Evolutionary conservation across 2,797 vertebrate genomes (phyloP).

Genomic region (Tenualosa thibaudeaui): DNA sequence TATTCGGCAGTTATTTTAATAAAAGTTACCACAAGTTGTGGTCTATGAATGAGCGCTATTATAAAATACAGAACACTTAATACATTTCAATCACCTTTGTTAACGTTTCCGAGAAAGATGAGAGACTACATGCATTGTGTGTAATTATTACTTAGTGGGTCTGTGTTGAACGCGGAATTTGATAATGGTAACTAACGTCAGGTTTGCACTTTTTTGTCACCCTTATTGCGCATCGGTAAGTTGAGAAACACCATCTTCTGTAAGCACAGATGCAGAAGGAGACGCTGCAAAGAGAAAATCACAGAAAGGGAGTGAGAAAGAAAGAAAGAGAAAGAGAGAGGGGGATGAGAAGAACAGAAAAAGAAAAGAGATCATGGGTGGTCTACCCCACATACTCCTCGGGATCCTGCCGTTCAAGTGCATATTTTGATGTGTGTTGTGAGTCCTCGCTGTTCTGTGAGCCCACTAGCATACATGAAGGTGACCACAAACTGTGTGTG

Average conservation of each 20-base stretch:
- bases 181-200: no score
- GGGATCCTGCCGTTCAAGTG: neutral
- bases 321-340: constrained; percentile 9
- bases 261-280: neutral
- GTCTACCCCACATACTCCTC: constrained; percentile 67
- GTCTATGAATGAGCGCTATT: no score
- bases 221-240: no score
- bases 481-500: neutral
- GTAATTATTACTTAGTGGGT: neutral
- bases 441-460: neutral
- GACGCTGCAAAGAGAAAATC: neutral
- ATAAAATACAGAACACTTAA: no score
- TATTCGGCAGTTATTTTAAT: neutral
- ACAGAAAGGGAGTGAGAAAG: neutral
- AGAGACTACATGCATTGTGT: no score
- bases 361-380: constrained; percentile 66
- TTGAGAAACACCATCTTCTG: no score
- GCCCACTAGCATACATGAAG: neutral
- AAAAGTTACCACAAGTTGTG: neutral
- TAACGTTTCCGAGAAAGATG: no score
- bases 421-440: neutral
- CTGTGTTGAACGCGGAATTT: neutral
- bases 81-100: no score
- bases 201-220: no score
- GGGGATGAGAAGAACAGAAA: constrained; percentile 37